Conservation (phyloP, 1,140 invertebrate species). For the Drosophila tani region DNA sequence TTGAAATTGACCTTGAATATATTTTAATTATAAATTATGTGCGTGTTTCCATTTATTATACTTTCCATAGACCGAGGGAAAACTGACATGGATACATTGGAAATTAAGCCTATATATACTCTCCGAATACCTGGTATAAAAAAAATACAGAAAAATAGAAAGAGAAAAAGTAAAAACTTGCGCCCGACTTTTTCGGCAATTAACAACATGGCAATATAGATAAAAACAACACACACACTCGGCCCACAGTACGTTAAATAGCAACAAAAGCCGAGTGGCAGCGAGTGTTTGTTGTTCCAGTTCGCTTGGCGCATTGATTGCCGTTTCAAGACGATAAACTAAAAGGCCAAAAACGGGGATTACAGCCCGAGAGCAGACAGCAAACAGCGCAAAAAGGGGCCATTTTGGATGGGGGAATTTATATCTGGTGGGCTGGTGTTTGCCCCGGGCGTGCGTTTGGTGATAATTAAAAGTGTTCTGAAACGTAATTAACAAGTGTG, state of each 20-base stretch:
- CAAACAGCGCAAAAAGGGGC: conserved; percentile 23
- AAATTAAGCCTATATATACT: background rate
- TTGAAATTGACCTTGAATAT: background rate
- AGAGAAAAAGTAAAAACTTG: conserved; percentile 48
- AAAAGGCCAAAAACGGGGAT: conserved; percentile 43
- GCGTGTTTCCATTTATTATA: background rate
- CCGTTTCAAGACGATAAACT: conserved; percentile 53
- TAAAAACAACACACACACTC: conserved; percentile 43
- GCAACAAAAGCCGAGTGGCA: conserved; percentile 35
- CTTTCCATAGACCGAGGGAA: background rate
- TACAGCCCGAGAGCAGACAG: conserved; percentile 14
- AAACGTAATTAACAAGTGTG: conserved; percentile 54
- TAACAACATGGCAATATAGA: conserved; percentile 70
- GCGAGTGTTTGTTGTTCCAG: conserved; percentile 54
- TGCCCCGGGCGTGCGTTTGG: conserved; percentile 17
- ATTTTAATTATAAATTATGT: conserved; percentile 16
- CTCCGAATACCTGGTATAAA: conserved; percentile 1
- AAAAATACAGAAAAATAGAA: conserved; percentile 11
- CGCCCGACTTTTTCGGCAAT: conserved; percentile 69
- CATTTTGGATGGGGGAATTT: conserved; percentile 23
- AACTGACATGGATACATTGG: conserved; percentile 2
- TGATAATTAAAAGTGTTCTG: conserved; percentile 74
- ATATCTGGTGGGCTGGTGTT: conserved; percentile 26
- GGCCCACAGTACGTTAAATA: conserved; percentile 14
- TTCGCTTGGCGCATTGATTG: conserved; percentile 67